Evolutionary conservation across 2,113 vertebrate genomes (phyloP), one percentile per base, ranked within the genome.

Genomic region (Oryzias melastigma): DNA sequence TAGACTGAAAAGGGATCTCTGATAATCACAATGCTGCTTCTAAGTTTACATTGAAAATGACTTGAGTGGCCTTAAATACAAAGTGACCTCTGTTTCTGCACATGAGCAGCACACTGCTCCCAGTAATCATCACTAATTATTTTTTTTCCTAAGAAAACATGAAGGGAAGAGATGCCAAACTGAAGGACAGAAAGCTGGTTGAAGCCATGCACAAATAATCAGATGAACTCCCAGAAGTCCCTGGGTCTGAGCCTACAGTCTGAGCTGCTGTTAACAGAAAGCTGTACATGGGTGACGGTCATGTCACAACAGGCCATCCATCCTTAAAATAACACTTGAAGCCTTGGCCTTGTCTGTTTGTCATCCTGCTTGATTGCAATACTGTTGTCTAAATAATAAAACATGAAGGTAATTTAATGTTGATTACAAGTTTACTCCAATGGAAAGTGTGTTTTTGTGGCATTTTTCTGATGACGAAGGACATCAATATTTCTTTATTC

Each of bases 311-410:
- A 19, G 1, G 25, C 24, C 25, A 19, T 7, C 2, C 7, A 16
- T 52, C 40, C 52, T 54, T 42, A 24, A 58, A 71, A 57, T 13
- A 65, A 14, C 41, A 16, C 25, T n/a, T 2, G 6, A 4, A 55
- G 44, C 4, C 16, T 29, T 18, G 13, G 17, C 16, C 25, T 65
- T 52, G 66, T 71, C 52, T 71, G 48, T 52, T 42, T 43, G 46
- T 24, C 17, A 54, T 14, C 54, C 19, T 16, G 14, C 1, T 45
- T 65, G 5, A 54, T 55, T 48, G 41, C 52, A 29, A n/a, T 22
- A 5, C 60, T 58, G 24, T 20, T 52, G 35, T 24, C 52, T 48
- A n/a, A 22, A 46, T 2, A 40, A 57, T 44, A 43, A 12, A 7
- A 69, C 22, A 46, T 53, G 25, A 24, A 65, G 18, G 12, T 50